phyloP scores from a whole-genome alignment of 2,113 vertebrate genomes.

The Nanger granti region DNA sequence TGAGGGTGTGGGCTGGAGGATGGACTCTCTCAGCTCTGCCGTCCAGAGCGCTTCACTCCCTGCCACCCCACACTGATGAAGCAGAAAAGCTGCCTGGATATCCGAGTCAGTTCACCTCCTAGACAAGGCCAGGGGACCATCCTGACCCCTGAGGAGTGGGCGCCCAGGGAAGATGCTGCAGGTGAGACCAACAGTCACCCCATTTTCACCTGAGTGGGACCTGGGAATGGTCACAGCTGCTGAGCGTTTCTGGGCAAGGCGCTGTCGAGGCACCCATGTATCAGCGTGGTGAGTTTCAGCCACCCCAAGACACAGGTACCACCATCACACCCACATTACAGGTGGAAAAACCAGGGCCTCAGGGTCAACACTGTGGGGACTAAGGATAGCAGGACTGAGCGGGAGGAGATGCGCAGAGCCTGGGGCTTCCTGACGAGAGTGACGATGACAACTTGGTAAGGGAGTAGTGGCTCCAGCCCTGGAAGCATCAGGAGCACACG shows the following conservation, averaged over 20 bases:
- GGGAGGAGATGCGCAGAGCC: not conserved
- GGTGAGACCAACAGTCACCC: not conserved
- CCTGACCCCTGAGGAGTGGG: not conserved
- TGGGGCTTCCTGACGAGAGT: not conserved
- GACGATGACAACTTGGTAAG: not conserved
- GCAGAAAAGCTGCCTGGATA: not conserved
- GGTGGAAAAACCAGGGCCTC: not conserved
- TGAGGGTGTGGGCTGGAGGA: not conserved
- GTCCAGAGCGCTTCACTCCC: not conserved
- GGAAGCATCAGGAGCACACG: not conserved
- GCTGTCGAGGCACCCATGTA: not conserved
- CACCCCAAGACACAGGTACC: not conserved
- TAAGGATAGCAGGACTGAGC: not conserved
- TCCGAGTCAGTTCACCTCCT: not conserved
- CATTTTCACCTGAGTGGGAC: not conserved
- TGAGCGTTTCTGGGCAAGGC: not conserved
- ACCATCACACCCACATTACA: not conserved
- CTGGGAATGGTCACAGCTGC: no score
- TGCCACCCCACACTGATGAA: accelerated
- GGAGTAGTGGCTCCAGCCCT: not conserved
- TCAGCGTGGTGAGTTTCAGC: accelerated
- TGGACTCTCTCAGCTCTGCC: no score
- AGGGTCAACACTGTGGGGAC: not conserved
- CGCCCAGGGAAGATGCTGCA: not conserved
- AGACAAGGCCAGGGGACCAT: not conserved